Percentiles rank a stretch among this genome's conserved stretches.
Conservation (phyloP, 2,113 vertebrate genomes). For the Nannospalax galili region DNA sequence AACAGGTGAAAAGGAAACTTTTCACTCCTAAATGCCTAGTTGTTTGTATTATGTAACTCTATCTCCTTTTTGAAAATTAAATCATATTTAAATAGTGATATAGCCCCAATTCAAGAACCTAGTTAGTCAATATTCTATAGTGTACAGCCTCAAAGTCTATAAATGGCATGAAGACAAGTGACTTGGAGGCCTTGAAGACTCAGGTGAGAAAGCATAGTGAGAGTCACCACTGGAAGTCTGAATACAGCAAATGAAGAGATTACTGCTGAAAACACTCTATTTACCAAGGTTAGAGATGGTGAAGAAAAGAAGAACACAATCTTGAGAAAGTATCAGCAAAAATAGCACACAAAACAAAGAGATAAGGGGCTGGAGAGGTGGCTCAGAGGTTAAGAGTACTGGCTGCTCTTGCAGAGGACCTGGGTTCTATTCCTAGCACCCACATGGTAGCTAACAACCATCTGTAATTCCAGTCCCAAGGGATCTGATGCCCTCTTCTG, state of each 20-base stretch:
- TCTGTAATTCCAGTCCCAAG: too few relatives aligned
- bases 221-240: neutral
- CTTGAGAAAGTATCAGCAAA: neutral
- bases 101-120: slow-evolving; percentile 12
- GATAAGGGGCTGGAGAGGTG: too few relatives aligned
- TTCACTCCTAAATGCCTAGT: slow-evolving; percentile 16
- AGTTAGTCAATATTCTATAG: slow-evolving; percentile 1
- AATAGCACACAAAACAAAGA: slow-evolving; percentile 13
- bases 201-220: neutral
- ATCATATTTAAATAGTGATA: slow-evolving; percentile 17
- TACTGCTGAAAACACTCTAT: neutral
- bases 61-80: slow-evolving; percentile 56
- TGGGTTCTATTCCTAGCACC: too few relatives aligned
- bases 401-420: too few relatives aligned
- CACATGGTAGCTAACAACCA: too few relatives aligned
- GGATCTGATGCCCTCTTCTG: too few relatives aligned
- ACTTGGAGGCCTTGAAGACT: neutral
- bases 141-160: neutral
- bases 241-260: neutral
- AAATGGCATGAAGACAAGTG: neutral
- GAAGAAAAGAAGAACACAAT: slow-evolving; percentile 15
- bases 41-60: neutral
- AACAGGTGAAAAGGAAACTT: neutral
- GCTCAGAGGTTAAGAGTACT: too few relatives aligned
- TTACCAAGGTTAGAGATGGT: neutral